phyloP scores from a whole-genome alignment of 1,140 invertebrate species.

The Zelostemma sp. region DNA sequence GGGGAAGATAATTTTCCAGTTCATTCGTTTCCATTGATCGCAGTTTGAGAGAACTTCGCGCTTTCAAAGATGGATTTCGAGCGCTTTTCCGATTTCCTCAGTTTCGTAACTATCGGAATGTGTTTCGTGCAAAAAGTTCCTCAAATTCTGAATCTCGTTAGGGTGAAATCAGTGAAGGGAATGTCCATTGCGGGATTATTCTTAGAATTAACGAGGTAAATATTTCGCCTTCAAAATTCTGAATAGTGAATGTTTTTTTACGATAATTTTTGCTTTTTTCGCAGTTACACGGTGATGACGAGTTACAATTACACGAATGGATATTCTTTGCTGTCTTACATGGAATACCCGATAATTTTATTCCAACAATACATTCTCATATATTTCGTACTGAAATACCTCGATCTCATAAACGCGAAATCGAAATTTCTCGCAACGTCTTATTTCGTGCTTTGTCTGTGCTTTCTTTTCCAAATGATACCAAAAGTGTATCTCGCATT shows the following conservation, averaged over 20 bases:
- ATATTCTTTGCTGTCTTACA: slow-evolving; percentile 77
- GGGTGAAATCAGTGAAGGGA: slow-evolving; percentile 73
- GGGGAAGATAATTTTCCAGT: too few species aligned
- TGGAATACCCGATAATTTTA: slow-evolving; percentile 81
- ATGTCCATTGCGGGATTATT: slow-evolving; percentile 75
- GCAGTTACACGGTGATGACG: slow-evolving; percentile 78
- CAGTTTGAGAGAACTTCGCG: too few species aligned
- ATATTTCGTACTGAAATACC: slow-evolving; percentile 75
- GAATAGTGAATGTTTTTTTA: neutral
- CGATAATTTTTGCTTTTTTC: slow-evolving; percentile 41
- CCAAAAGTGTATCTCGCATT: slow-evolving; percentile 72
- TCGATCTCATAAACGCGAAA: slow-evolving; percentile 66
- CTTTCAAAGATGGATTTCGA: slow-evolving; percentile 20
- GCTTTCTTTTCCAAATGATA: slow-evolving; percentile 70
- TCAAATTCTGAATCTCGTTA: slow-evolving; percentile 75
- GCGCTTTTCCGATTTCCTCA: slow-evolving; percentile 72
- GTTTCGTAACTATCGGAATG: slow-evolving; percentile 76
- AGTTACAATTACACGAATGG: slow-evolving; percentile 79
- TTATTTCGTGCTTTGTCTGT: slow-evolving; percentile 69
- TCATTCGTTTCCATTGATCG: neutral
- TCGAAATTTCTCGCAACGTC: slow-evolving; percentile 58
- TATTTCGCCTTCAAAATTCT: slow-evolving; percentile 6
- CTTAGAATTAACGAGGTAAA: slow-evolving; percentile 78
- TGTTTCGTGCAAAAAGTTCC: slow-evolving; percentile 80
- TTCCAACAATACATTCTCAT: slow-evolving; percentile 78